These are phyloP conservation scores for Drosophila helvetica DNA, from an alignment of 2,888 invertebrate genomes.

Conservation along the genomic window DNA sequence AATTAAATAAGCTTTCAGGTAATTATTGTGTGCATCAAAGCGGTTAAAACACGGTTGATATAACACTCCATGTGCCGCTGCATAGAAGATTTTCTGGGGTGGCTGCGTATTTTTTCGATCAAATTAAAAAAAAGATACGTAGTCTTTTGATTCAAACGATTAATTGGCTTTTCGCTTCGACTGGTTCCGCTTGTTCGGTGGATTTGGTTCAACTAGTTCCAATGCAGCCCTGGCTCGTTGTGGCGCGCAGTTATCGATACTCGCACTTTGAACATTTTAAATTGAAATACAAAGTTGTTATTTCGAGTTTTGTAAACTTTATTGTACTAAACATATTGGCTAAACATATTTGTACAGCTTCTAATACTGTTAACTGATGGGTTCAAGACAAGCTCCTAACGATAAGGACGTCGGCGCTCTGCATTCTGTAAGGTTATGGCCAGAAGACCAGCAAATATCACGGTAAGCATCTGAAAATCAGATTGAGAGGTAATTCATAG, in stretches of 20 bases:
- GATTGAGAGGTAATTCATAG: neutral
- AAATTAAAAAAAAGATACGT: too few relatives aligned
- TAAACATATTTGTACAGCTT: conserved; percentile 30
- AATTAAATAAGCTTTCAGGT: too few relatives aligned
- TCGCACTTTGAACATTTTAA: too few relatives aligned
- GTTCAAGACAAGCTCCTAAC: conserved; percentile 29
- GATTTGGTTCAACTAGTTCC: neutral
- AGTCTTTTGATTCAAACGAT: too few relatives aligned
- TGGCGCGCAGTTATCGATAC: too few relatives aligned
- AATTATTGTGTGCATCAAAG: too few relatives aligned
- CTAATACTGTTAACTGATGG: conserved; percentile 48
- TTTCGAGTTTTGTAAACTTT: neutral
- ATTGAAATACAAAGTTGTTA: neutral
- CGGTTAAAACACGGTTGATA: too few relatives aligned
- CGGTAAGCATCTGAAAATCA: conserved; percentile 58
- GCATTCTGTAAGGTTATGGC: conserved; percentile 75
- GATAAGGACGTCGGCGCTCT: conserved; percentile 68
- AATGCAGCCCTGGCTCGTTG: neutral
- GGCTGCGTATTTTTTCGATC: too few relatives aligned
- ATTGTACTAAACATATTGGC: conserved; percentile 7
- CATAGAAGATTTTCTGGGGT: too few relatives aligned
- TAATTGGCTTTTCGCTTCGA: conserved; percentile 6
- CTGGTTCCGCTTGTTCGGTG: conserved; percentile 6
- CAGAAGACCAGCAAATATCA: conserved; percentile 70
- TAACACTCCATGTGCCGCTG: too few relatives aligned